phyloP scores from a whole-genome alignment of 2,888 invertebrate species.

The Cremastobaeus sp. region DNA sequence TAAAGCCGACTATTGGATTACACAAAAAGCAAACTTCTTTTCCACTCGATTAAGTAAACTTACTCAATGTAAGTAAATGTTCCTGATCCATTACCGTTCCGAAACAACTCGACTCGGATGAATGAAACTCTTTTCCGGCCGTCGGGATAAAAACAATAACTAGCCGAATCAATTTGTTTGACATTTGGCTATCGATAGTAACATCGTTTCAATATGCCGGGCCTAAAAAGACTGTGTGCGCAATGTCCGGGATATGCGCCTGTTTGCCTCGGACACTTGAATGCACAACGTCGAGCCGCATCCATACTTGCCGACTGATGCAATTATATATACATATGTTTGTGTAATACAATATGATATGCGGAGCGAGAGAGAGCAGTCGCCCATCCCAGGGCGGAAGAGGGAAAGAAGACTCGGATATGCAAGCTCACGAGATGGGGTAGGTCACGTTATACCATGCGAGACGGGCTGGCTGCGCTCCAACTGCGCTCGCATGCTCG shows the following conservation, averaged over 20 bases:
- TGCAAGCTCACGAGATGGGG: slow-evolving; percentile 61
- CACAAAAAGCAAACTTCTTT: no score
- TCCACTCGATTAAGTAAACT: no score
- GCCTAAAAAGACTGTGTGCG: no score
- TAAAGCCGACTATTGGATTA: no score
- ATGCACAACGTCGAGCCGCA: slow-evolving; percentile 7
- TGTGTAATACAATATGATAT: slow-evolving; percentile 18
- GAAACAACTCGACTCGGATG: no score
- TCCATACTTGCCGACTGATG: slow-evolving; percentile 18
- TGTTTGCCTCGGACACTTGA: slow-evolving; percentile 24
- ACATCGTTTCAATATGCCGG: slow-evolving; percentile 25
- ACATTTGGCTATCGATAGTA: slow-evolving; percentile 13
- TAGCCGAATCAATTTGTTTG: no score
- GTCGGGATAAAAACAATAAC: no score
- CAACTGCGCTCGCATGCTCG: slow-evolving; percentile 64
- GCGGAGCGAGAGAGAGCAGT: not conserved
- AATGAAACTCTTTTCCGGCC: no score
- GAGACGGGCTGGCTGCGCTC: slow-evolving; percentile 69
- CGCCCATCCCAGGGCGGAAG: no score
- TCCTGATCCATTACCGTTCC: no score
- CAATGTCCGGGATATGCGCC: slow-evolving; percentile 18
- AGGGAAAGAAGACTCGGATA: slow-evolving; percentile 55
- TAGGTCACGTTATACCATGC: slow-evolving; percentile 63
- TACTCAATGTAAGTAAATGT: no score
- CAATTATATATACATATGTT: slow-evolving; percentile 16